Evolutionary conservation across 1,140 invertebrate species (phyloP).

Genomic region (Danaus melanippus): DNA sequence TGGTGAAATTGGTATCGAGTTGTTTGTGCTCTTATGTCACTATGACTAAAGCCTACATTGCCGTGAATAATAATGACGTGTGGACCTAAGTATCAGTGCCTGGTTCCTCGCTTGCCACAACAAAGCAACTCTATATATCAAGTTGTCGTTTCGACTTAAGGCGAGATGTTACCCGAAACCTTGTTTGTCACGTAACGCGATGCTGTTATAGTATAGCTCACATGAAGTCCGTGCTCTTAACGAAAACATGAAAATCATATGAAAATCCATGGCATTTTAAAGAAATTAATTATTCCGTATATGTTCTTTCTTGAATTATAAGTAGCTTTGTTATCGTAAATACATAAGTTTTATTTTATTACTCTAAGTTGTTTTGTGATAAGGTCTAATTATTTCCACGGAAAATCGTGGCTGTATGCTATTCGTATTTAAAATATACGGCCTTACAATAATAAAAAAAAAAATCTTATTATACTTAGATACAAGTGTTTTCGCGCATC

Average conservation of each 20-base stretch:
- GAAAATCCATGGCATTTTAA: background rate
- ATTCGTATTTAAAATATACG: too few species aligned
- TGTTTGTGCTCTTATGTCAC: conserved; percentile 2
- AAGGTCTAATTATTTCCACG: too few species aligned
- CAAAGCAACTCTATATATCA: conserved; percentile 65
- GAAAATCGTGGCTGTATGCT: too few species aligned
- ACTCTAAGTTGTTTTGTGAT: too few species aligned
- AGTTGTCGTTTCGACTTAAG: conserved; percentile 53
- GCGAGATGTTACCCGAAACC: conserved; percentile 48
- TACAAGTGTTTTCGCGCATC: too few species aligned
- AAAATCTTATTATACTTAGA: too few species aligned
- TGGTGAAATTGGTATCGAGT: conserved; percentile 10
- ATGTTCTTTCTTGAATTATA: too few species aligned
- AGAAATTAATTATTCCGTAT: background rate
- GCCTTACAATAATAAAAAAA: too few species aligned
- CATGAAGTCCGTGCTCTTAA: conserved; percentile 15
- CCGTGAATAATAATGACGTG: conserved; percentile 4
- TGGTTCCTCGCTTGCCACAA: conserved; percentile 53
- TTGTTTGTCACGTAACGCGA: conserved; percentile 51
- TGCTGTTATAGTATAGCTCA: conserved; percentile 29
- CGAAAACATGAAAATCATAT: conserved; percentile 9
- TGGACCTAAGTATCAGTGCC: conserved; percentile 26
- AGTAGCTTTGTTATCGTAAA: too few species aligned
- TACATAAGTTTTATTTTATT: too few species aligned
- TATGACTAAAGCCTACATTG: conserved; percentile 8